Base-by-base conservation (phyloP, 2,888 invertebrate species). In the Reticulitermes lucifugus region DNA sequence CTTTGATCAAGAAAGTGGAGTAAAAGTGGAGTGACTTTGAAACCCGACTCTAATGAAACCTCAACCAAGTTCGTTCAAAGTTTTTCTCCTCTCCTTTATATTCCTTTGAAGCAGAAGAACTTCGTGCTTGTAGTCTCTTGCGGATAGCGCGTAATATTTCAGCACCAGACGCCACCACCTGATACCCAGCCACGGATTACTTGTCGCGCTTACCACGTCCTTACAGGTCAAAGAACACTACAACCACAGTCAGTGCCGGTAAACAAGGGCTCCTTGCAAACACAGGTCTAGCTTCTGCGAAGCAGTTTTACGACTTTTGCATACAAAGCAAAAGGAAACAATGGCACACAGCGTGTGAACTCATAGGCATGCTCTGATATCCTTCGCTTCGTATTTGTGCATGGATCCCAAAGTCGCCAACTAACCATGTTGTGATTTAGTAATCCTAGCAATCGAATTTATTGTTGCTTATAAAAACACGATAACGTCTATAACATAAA, bases 1-100 rank as follows among this genome's bases (percentile, higher is more conserved):
- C 73, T 73, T 73, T 73, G 73, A 73, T 73, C 35, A 21, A 41
- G 73, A 73, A 35, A 35, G 35, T 35, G 35, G 35, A 35, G 35
- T 35, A 35, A 35, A 35, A 73, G 73, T 73, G 73, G 41, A 73
- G 73, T 41, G 73, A 73, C 73, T 73, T 41, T 41, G 73, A 73
- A 73, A 73, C 73, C 73, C 18, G 41, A 73, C 73, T 41, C 41
- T 73, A 73, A 73, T 73, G 41, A 73, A 73, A 73, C 73, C 73
- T 73, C 35, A 73, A 73, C 73, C 73, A 35, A 73, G 41, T 73
- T 73, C 73, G 10, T 73, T 14, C 14, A 73, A 73, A 73, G 41
- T 73, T 73, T 73, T 41, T 73, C 25, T 71, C 21, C 41, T 35
- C 73, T 73, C 10, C 73, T 73, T 73, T 73, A 73, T 73, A 73